These are phyloP conservation scores for Miniopterus natalensis DNA, from an alignment of 2,113 vertebrate species.

Conservation along the genomic window DNA sequence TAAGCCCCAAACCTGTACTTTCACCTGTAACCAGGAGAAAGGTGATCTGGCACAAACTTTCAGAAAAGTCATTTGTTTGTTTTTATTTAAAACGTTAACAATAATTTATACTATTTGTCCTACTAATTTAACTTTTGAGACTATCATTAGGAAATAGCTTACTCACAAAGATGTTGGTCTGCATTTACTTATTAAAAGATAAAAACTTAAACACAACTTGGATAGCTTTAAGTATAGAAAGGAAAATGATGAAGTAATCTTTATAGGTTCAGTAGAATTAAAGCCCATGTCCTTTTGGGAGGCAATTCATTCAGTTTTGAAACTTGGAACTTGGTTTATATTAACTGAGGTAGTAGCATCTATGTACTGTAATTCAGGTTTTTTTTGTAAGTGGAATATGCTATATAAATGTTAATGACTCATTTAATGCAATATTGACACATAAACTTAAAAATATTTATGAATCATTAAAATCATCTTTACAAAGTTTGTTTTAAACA, in stretches of 20 bases:
- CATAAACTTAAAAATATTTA: constrained; percentile 23
- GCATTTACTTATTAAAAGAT: neutral
- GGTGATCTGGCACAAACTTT: neutral
- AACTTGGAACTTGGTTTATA: neutral
- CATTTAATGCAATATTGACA: neutral
- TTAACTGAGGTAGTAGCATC: neutral
- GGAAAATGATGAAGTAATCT: neutral
- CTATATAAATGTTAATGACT: constrained; percentile 36
- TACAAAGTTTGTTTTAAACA: neutral
- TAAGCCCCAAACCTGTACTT: neutral
- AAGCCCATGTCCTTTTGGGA: neutral
- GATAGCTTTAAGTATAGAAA: neutral
- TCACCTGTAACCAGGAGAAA: neutral
- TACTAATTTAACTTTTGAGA: neutral
- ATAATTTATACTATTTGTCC: neutral
- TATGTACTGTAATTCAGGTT: neutral
- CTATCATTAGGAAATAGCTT: neutral
- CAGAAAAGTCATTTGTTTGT: neutral
- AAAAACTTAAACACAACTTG: neutral
- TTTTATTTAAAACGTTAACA: neutral
- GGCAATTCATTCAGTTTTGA: neutral
- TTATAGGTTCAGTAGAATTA: neutral
- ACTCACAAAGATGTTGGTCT: neutral
- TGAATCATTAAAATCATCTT: constrained; percentile 42
- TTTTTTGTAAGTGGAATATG: neutral